phyloP scores from a whole-genome alignment of 2,113 vertebrate species.

The Dasyornis broadbenti region DNA sequence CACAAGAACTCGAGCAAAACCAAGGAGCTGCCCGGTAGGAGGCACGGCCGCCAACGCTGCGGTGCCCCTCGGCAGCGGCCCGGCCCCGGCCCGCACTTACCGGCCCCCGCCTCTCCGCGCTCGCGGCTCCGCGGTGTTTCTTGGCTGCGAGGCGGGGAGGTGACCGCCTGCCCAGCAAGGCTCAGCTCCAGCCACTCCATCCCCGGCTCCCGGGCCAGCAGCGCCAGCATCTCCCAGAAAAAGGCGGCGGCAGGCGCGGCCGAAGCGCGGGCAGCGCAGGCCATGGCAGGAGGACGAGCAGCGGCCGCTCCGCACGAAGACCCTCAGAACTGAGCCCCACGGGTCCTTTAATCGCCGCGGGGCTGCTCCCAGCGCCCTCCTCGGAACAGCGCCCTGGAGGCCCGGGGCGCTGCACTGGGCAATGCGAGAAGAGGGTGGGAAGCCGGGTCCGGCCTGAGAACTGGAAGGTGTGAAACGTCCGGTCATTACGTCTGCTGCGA shows the following conservation, averaged over 20 bases:
- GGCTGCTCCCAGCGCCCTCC: accelerated
- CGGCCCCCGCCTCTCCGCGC: accelerated
- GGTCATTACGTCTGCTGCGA: accelerated
- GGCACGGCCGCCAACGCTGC: accelerated
- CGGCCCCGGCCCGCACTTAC: not conserved
- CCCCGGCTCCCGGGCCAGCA: not conserved
- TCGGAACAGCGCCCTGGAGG: not conserved
- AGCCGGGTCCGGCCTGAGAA: accelerated
- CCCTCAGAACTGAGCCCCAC: accelerated
- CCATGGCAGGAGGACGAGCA: accelerated
- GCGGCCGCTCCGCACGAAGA: accelerated
- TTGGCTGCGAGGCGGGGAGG: accelerated
- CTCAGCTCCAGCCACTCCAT: not conserved
- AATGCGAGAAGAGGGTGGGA: too few species aligned
- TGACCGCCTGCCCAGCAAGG: accelerated
- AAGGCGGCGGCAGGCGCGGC: accelerated
- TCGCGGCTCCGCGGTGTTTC: accelerated
- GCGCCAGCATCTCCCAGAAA: conserved; percentile 19
- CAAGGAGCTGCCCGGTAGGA: accelerated
- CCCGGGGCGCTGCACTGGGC: not conserved
- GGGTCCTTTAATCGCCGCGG: not conserved
- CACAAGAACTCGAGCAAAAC: not conserved
- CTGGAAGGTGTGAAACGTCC: not conserved
- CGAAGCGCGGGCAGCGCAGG: accelerated
- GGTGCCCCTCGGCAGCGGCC: too few species aligned